These are phyloP conservation scores for Abrostola tripartita DNA, from an alignment of 2,888 invertebrate genomes.

Conservation along the genomic window DNA sequence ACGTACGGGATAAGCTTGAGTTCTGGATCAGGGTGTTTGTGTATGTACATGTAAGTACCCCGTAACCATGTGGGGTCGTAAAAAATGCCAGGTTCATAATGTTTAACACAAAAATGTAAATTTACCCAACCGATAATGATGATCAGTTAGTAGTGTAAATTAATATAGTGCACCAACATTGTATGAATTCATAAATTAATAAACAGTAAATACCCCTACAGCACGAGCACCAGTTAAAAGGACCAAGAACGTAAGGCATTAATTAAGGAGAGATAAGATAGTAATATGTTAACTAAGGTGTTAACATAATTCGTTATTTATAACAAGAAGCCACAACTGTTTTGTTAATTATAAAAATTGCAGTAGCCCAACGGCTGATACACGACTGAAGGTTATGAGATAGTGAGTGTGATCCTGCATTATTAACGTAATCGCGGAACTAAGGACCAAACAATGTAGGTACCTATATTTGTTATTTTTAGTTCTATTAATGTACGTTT, in stretches of 20 bases:
- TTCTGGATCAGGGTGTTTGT: no score
- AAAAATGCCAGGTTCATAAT: no score
- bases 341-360: constrained; percentile 5
- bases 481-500: no score
- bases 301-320: constrained; percentile 24
- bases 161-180: not conserved
- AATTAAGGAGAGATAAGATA: constrained; percentile 36
- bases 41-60: no score
- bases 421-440: not conserved
- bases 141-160: no score
- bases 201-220: not conserved
- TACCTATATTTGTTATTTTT: no score
- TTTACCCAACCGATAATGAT: no score
- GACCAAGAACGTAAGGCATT: constrained; percentile 1
- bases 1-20: no score
- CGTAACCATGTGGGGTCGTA: no score
- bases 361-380: not conserved
- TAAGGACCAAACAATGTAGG: not conserved
- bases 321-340: not conserved
- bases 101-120: no score
- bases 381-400: not conserved
- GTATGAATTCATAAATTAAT: not conserved
- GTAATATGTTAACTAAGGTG: constrained; percentile 23
- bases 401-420: not conserved
- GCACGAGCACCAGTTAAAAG: not conserved